phyloP scores from a whole-genome alignment of 2,888 invertebrate genomes.

The Drosophila recens region DNA sequence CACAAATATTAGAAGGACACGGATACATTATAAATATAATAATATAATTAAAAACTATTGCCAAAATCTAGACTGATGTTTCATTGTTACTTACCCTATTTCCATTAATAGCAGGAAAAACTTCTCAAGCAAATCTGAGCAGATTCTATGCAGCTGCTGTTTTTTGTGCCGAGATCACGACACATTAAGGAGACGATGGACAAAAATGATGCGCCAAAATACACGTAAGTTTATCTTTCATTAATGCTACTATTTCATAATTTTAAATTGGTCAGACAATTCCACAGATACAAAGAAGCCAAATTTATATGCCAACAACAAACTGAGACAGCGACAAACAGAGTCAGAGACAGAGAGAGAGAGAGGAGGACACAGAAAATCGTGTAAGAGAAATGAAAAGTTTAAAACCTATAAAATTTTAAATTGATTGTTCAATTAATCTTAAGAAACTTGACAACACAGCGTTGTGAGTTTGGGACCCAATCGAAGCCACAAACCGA shows the following conservation, averaged over 20 bases:
- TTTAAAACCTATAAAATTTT: conserved; percentile 83
- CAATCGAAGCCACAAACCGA: conserved; percentile 12
- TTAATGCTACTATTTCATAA: conserved; percentile 74
- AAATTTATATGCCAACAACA: conserved; percentile 70
- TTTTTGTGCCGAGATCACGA: conserved; percentile 1
- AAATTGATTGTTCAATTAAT: conserved; percentile 85
- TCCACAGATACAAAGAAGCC: conserved; percentile 63
- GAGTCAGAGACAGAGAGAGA: background rate
- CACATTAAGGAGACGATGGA: conserved; percentile 15
- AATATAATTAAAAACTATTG: background rate
- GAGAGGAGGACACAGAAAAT: conserved; percentile 50
- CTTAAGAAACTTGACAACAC: conserved; percentile 83
- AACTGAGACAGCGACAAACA: conserved; percentile 22
- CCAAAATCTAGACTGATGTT: background rate
- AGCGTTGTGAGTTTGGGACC: conserved; percentile 48
- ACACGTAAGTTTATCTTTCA: conserved; percentile 65
- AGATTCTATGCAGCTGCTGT: conserved; percentile 1
- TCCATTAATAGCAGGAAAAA: background rate
- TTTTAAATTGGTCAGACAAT: conserved; percentile 66
- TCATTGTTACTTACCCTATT: background rate
- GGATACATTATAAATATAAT: background rate
- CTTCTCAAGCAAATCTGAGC: background rate
- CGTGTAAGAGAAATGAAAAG: conserved; percentile 77
- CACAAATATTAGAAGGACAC: too few relatives aligned
- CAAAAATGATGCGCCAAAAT: conserved; percentile 49